Percentiles rank a stretch among this genome's conserved stretches.
Conservation (phyloP, 2,888 invertebrate genomes). For the Drosophila melanosoma region DNA sequence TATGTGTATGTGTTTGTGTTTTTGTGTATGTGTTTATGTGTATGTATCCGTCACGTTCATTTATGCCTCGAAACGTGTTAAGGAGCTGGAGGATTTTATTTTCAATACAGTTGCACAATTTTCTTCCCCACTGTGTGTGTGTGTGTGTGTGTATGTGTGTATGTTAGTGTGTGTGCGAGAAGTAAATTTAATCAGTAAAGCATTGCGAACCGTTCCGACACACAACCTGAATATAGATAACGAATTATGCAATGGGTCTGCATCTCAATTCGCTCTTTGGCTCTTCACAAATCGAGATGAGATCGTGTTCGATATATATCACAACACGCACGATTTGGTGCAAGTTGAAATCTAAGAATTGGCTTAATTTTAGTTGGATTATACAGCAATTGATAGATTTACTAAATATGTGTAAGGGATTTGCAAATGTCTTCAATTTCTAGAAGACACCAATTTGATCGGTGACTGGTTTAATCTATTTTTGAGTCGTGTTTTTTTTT, state of each 20-base stretch:
- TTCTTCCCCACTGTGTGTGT: conserved; percentile 13
- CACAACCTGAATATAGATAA: conserved; percentile 84
- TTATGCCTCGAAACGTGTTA: conserved; percentile 74
- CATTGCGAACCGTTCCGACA: conserved; percentile 73
- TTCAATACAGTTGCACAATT: conserved; percentile 63
- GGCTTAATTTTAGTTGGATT: neutral
- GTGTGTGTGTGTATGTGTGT: conserved; percentile 19
- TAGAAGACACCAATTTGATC: neutral
- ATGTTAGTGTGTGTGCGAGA: conserved; percentile 27
- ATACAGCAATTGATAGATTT: neutral
- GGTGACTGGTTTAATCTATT: neutral
- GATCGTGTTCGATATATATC: conserved; percentile 1
- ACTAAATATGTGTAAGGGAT: neutral
- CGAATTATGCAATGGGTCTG: conserved; percentile 76
- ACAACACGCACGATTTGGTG: neutral
- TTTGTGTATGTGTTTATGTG: neutral
- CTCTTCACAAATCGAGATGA: conserved; percentile 20
- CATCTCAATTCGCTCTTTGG: conserved; percentile 14
- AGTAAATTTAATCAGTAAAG: conserved; percentile 82
- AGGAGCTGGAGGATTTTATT: conserved; percentile 70
- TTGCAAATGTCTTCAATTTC: neutral
- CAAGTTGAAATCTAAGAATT: neutral
- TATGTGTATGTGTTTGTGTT: neutral
- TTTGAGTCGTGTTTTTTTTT: neutral
- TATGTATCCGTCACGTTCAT: conserved; percentile 62